A percentile compares a stretch with the other conserved stretches of the same genome.
phyloP scores from a whole-genome alignment of 2,797 vertebrate genomes.

The Gila robusta region DNA sequence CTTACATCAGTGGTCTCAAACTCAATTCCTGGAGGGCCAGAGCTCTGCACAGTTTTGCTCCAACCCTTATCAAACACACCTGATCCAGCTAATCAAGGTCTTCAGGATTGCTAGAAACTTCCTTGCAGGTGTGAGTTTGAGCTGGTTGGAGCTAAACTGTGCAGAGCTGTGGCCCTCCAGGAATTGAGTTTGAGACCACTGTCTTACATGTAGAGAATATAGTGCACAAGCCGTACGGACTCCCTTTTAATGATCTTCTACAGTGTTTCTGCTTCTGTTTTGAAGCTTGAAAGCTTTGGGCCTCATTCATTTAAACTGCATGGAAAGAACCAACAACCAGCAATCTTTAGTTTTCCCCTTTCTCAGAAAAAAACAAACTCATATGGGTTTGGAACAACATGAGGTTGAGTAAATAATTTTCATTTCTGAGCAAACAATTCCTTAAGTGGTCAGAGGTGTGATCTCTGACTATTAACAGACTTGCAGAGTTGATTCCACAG shows the following conservation, averaged over 20 bases:
- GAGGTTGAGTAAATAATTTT: neutral
- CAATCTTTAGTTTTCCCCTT: neutral
- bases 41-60: no score
- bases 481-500: neutral
- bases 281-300: neutral
- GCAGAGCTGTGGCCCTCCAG: no score
- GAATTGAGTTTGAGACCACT: no score
- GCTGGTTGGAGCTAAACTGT: no score
- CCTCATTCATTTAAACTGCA: neutral
- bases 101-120: no score
- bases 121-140: no score
- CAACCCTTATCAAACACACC: no score
- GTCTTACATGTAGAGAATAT: neutral
- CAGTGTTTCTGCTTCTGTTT: neutral
- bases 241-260: neutral
- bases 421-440: neutral
- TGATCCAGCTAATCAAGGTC: no score
- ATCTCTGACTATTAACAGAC: slow-evolving; percentile 19
- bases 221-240: neutral
- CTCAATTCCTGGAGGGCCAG: no score
- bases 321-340: neutral
- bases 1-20: no score
- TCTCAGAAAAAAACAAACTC: slow-evolving; percentile 13
- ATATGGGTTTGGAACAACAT: neutral
- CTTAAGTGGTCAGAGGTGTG: neutral